Evolutionary conservation across 1,140 invertebrate genomes (phyloP).

Genomic region (Formica selysi): DNA sequence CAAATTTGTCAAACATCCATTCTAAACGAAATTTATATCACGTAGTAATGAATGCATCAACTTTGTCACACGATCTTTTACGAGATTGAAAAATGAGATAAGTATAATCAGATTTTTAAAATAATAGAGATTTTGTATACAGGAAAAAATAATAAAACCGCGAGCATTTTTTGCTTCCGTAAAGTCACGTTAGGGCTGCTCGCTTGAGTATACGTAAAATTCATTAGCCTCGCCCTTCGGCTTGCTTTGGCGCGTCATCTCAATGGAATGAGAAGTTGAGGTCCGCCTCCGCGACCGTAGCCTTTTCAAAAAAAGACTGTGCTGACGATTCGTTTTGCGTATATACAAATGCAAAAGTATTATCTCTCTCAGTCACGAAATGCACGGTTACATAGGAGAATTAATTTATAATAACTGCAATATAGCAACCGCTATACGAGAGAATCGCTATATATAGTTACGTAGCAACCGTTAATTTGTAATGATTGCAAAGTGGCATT

Average conservation of each 20-base stretch:
- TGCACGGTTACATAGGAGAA: not conserved
- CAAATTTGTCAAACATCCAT: no score
- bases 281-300: conserved; percentile 73
- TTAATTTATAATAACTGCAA: conserved; percentile 18
- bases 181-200: not conserved
- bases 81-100: not conserved
- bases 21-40: not conserved
- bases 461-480: conserved; percentile 36
- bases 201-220: conserved; percentile 30
- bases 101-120: not conserved
- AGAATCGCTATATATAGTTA: conserved; percentile 21
- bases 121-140: not conserved
- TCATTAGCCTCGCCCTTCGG: conserved; percentile 54
- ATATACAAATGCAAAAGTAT: not conserved
- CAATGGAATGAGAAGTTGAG: conserved; percentile 80
- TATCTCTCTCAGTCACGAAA: not conserved
- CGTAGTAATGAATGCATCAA: no score
- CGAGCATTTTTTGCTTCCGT: not conserved
- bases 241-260: conserved; percentile 73
- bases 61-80: not conserved
- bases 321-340: not conserved
- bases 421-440: not conserved
- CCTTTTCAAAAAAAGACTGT: conserved; percentile 29
- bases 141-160: not conserved
- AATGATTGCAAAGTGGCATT: conserved; percentile 12